Percentiles rank a stretch among this genome's conserved stretches.
phyloP scores from a whole-genome alignment of 2,113 vertebrate species.

The Colossoma macropomum region DNA sequence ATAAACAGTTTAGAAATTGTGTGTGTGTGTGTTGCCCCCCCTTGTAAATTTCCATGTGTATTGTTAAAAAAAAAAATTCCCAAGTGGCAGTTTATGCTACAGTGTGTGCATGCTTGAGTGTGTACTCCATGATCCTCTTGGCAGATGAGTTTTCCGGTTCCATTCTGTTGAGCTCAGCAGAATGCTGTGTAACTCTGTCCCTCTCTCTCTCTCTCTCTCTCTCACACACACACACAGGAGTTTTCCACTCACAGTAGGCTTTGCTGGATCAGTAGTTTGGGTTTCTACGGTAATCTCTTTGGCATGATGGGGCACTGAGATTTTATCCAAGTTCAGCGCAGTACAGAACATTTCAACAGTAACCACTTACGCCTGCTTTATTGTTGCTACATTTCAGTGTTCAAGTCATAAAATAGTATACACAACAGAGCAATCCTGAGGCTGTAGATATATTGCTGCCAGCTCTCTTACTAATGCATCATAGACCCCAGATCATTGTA shows the following conservation, averaged over 20 bases:
- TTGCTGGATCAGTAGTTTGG: slow-evolving; percentile 2
- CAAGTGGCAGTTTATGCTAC: too few relatives aligned
- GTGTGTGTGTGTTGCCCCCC: too few relatives aligned
- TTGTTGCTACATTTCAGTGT: neutral
- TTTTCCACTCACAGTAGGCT: slow-evolving; percentile 43
- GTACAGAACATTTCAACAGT: neutral
- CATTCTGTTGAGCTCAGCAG: slow-evolving; percentile 53
- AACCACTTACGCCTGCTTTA: neutral
- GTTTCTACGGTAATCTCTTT: neutral
- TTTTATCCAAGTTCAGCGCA: neutral
- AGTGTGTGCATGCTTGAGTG: neutral
- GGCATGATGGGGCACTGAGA: neutral
- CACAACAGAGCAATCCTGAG: neutral
- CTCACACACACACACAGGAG: slow-evolving; percentile 9
- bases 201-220: neutral
- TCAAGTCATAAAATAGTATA: neutral
- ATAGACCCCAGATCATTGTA: too few relatives aligned
- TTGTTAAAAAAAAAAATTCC: too few relatives aligned
- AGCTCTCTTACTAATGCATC: too few relatives aligned
- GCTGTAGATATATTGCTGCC: too few relatives aligned
- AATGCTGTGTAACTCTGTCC: slow-evolving; percentile 40
- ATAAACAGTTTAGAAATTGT: too few relatives aligned
- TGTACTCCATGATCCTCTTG: slow-evolving; percentile 35
- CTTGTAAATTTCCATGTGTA: too few relatives aligned
- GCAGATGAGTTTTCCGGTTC: slow-evolving; percentile 42